These are phyloP conservation scores for Cydia fagiglandana DNA, from an alignment of 1,140 invertebrate species.

Conservation along the genomic window DNA sequence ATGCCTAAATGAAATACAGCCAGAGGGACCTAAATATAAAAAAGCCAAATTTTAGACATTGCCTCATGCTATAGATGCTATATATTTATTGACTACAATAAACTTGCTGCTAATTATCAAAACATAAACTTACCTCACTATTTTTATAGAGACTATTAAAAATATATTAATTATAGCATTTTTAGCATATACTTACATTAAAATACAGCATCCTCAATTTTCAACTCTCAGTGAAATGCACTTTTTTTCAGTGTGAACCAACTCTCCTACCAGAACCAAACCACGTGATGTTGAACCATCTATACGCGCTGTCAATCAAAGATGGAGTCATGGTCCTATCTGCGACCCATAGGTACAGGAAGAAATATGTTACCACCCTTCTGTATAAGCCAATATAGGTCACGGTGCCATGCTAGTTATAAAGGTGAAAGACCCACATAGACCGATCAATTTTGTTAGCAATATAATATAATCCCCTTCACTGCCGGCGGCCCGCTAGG, in stretches of 20 bases:
- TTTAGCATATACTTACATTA: too few species aligned
- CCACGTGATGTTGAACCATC: constrained; percentile 99
- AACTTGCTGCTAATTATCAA: too few species aligned
- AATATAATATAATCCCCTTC: not conserved
- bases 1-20: too few species aligned
- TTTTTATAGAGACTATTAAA: too few species aligned
- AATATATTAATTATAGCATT: too few species aligned
- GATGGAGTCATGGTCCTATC: constrained; percentile 99
- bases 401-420: constrained; percentile 40
- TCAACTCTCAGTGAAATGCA: not conserved
- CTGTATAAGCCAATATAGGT: constrained; percentile 97
- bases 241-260: constrained; percentile 93
- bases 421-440: not conserved
- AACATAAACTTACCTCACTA: too few species aligned
- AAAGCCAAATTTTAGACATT: too few species aligned
- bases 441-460: not conserved
- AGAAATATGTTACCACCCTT: constrained; percentile 99
- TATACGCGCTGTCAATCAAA: constrained; percentile 99
- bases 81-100: too few species aligned
- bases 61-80: too few species aligned
- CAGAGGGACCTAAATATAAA: too few species aligned
- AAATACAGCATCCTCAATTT: not conserved
- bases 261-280: constrained; percentile 99
- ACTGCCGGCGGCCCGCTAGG: too few species aligned
- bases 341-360: constrained; percentile 97